These are phyloP conservation scores for Alectura lathami DNA, from an alignment of 2,113 vertebrate species.

Conservation along the genomic window DNA sequence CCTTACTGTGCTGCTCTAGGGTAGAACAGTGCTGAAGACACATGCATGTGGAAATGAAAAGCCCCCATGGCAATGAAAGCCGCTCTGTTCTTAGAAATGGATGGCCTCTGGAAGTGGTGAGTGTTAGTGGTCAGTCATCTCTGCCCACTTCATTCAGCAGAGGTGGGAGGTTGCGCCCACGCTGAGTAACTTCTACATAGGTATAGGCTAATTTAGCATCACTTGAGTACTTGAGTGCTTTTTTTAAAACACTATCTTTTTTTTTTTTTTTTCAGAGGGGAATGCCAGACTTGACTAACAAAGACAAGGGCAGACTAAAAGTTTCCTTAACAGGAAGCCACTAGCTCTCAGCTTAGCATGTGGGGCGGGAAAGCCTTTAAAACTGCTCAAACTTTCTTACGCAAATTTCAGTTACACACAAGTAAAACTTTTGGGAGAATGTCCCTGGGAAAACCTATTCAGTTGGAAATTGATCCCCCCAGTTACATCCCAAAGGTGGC, in stretches of 20 bases:
- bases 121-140: neutral
- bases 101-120: neutral
- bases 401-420: constrained; percentile 31
- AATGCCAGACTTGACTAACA: constrained; percentile 75
- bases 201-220: neutral
- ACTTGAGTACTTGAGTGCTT: neutral
- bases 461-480: neutral
- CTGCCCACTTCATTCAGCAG: neutral
- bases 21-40: neutral
- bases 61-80: neutral
- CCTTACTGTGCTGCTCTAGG: neutral
- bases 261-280: constrained; percentile 15
- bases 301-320: constrained; percentile 64
- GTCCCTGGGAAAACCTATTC: neutral
- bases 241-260: constrained; percentile 10
- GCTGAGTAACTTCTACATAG: neutral
- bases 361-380: constrained; percentile 40
- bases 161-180: neutral
- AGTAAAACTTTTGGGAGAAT: neutral
- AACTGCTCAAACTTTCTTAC: constrained; percentile 42
- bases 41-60: neutral
- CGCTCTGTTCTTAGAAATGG: constrained; percentile 30
- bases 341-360: constrained; percentile 56
- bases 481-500: neutral
- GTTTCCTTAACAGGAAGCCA: constrained; percentile 77